These are phyloP conservation scores for Amblyraja radiata DNA, from an alignment of 2,797 vertebrate genomes.

Conservation along the genomic window DNA sequence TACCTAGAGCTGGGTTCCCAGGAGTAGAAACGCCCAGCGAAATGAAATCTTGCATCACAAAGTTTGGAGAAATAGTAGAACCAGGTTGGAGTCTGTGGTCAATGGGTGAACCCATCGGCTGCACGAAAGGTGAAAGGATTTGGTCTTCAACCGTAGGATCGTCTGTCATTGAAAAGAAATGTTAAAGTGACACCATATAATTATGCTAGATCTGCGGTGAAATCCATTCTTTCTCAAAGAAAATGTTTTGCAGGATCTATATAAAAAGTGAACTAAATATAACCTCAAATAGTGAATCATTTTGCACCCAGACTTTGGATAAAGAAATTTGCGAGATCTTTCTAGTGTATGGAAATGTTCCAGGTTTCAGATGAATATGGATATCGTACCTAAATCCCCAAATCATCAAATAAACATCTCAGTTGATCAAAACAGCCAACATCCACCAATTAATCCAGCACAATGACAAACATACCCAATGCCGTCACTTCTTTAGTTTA, in stretches of 20 bases:
- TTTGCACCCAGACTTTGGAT: neutral
- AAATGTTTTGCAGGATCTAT: neutral
- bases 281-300: too few relatives aligned
- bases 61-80: neutral
- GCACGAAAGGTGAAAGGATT: neutral
- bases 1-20: neutral
- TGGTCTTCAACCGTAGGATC: neutral
- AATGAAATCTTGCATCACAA: neutral
- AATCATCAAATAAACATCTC: neutral
- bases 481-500: neutral
- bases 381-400: neutral
- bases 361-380: neutral
- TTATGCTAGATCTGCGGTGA: neutral
- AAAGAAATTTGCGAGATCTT: neutral
- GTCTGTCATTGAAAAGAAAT: neutral
- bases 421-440: neutral
- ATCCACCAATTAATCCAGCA: neutral
- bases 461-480: neutral
- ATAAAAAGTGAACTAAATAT: neutral
- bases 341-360: neutral
- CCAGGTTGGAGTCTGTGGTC: too few relatives aligned
- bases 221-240: neutral
- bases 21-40: neutral
- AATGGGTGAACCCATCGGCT: neutral
- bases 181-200: neutral